Percentiles rank a stretch among this genome's conserved stretches.
Conservation (phyloP, 2,113 vertebrate genomes). For the Ciconia boyciana region DNA sequence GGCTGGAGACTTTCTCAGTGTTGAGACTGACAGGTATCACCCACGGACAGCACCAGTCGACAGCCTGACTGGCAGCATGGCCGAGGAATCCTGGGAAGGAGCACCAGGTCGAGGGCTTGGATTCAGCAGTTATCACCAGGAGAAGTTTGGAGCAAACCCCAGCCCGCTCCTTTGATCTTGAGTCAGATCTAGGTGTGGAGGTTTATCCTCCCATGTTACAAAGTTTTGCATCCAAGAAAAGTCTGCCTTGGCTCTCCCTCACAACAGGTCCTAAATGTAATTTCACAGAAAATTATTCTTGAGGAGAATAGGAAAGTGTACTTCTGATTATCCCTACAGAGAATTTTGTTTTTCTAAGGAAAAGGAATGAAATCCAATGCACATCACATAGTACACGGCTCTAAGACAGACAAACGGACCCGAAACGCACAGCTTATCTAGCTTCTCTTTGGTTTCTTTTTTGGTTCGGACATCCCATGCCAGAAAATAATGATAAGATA, state of each 20-base stretch:
- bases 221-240: neutral
- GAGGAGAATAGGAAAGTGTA: neutral
- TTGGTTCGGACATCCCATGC: neutral
- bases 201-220: neutral
- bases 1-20: neutral
- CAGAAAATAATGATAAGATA: neutral
- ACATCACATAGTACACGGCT: neutral
- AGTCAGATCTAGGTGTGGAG: neutral
- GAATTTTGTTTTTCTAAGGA: neutral
- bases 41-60: neutral
- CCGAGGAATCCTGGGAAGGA: neutral
- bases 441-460: neutral
- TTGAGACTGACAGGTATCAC: neutral
- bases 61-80: neutral
- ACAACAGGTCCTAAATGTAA: neutral
- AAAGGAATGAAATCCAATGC: neutral
- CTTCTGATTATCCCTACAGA: neutral
- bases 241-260: neutral
- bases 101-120: neutral
- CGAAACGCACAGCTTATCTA: neutral
- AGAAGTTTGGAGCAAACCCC: neutral
- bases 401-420: neutral
- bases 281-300: neutral
- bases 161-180: neutral
- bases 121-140: neutral